A percentile compares a stretch with the other conserved stretches of the same genome.
phyloP scores from a whole-genome alignment of 2,797 vertebrate genomes.

The Gymnopithys bicolor region DNA sequence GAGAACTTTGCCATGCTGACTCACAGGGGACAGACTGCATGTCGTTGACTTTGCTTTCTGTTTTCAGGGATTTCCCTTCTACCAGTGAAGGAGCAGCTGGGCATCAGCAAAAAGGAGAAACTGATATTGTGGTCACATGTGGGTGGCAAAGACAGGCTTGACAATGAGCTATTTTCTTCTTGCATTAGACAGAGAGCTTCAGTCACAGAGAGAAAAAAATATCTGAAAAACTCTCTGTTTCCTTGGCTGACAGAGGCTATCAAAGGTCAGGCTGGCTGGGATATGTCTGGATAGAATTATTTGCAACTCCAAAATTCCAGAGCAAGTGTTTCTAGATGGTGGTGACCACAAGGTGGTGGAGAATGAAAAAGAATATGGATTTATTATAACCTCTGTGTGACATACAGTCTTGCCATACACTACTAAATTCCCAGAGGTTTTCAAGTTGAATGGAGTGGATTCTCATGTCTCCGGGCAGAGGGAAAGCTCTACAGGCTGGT shows the following conservation, averaged over 20 bases:
- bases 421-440: background rate
- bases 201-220: background rate
- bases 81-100: background rate
- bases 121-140: conserved; percentile 38
- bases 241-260: background rate
- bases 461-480: background rate
- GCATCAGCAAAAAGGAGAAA: background rate
- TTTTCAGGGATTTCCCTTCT: conserved; percentile 37
- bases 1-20: conserved; percentile 3
- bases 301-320: background rate
- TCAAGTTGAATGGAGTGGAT: background rate
- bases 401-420: background rate
- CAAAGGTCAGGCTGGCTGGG: background rate
- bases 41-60: background rate
- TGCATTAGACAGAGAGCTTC: background rate
- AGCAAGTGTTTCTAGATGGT: background rate
- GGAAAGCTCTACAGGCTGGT: rapidly evolving
- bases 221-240: conserved; percentile 25
- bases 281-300: background rate
- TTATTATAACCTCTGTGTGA: background rate
- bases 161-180: conserved; percentile 44
- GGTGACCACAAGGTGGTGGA: background rate
- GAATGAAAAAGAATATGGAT: background rate
- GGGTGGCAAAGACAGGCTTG: background rate
- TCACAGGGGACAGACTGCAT: background rate